A percentile compares a stretch with the other conserved stretches of the same genome.
Evolutionary conservation across 2,113 vertebrate species (phyloP).

Genomic region (Burhinus oedicnemus): DNA sequence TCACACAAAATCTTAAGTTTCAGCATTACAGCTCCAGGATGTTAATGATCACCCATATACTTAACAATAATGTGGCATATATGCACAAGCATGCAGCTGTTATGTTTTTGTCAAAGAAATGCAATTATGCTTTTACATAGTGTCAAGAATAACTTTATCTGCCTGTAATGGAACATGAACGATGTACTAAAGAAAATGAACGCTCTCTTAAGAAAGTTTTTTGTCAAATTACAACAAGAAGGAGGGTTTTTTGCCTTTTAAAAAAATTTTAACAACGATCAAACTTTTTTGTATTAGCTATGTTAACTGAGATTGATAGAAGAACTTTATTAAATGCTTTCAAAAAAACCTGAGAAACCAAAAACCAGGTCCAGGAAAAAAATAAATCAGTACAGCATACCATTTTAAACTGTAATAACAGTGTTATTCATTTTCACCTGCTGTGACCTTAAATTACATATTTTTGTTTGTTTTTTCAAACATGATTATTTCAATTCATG

Average conservation of each 20-base stretch:
- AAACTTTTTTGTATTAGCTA: background rate
- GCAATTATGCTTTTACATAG: background rate
- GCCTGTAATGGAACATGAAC: background rate
- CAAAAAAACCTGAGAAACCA: background rate
- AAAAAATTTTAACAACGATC: background rate
- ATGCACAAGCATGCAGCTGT: background rate
- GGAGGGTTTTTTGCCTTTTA: rapidly evolving
- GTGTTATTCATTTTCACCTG: background rate
- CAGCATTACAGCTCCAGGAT: background rate
- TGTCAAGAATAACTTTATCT: background rate
- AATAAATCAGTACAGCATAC: background rate
- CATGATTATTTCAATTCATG: background rate
- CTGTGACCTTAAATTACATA: background rate
- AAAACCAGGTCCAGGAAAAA: background rate
- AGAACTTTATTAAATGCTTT: background rate
- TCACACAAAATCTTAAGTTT: background rate
- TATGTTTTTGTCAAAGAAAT: background rate
- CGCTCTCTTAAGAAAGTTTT: background rate
- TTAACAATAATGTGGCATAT: background rate
- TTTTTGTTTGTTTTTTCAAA: background rate
- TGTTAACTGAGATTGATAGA: background rate
- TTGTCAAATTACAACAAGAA: background rate
- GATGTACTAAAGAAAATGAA: background rate
- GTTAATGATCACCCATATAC: background rate
- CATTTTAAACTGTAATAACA: background rate